Evolutionary conservation across 2,797 vertebrate genomes (phyloP).

Genomic region (Esox lucius): DNA sequence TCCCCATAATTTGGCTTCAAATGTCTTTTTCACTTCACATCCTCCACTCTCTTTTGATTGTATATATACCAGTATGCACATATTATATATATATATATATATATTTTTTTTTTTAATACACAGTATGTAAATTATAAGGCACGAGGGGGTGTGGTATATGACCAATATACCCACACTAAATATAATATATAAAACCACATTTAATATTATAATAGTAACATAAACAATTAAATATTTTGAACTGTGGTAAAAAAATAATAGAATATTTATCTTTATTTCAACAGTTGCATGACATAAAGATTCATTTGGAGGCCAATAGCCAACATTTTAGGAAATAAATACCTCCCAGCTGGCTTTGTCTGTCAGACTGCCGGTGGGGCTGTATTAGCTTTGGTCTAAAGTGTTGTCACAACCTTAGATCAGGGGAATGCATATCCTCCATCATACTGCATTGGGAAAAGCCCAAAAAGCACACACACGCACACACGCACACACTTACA

Average conservation of each 20-base stretch:
- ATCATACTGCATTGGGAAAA: conserved; percentile 14
- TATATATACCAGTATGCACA: neutral
- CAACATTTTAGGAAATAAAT: conserved; percentile 54
- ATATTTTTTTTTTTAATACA: too few relatives aligned
- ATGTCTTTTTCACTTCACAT: conserved; percentile 15
- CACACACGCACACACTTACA: neutral
- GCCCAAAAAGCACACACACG: neutral
- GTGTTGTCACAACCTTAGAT: conserved; percentile 53
- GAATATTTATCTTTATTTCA: neutral
- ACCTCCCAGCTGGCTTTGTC: conserved; percentile 12
- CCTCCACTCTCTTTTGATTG: conserved; percentile 21
- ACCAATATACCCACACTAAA: too few relatives aligned
- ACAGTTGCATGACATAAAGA: neutral
- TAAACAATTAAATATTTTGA: neutral
- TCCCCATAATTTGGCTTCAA: conserved; percentile 30
- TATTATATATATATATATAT: too few relatives aligned
- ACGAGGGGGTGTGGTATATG: too few relatives aligned
- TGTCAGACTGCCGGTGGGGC: conserved; percentile 21
- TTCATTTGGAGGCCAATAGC: conserved; percentile 42
- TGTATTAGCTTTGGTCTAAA: conserved; percentile 51
- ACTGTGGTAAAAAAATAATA: neutral
- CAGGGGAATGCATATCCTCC: conserved; percentile 52
- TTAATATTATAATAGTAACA: neutral
- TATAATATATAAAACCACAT: too few relatives aligned
- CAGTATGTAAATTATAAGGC: too few relatives aligned